Conservation (phyloP, 92 coral and sea anemone genomes). For the Paramuricea clavata region DNA sequence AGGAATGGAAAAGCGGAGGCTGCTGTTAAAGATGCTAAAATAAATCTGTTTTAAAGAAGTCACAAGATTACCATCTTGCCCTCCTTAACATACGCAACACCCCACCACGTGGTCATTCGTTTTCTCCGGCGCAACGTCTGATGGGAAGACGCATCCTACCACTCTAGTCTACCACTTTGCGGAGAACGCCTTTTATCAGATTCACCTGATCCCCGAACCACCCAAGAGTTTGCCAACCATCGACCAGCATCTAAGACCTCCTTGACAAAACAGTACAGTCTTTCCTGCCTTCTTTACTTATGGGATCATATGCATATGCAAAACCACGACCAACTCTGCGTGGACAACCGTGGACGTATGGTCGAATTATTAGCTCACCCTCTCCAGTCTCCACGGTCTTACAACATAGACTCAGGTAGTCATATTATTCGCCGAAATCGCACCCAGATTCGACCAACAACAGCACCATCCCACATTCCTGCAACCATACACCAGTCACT, state of each 20-base stretch:
- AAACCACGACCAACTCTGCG: slow-evolving; percentile 32
- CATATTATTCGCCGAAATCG: slow-evolving; percentile 39
- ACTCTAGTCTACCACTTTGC: too few species aligned
- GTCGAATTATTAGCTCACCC: slow-evolving; percentile 36
- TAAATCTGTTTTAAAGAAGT: too few species aligned
- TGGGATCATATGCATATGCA: too few species aligned
- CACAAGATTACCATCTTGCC: too few species aligned
- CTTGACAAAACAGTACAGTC: slow-evolving; percentile 52
- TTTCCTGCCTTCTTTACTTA: too few species aligned
- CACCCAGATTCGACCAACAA: slow-evolving; percentile 47
- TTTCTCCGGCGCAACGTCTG: slow-evolving; percentile 56
- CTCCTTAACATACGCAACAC: too few species aligned
- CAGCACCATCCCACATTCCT: slow-evolving; percentile 28
- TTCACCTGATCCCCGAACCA: slow-evolving; percentile 44
- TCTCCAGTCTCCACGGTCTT: slow-evolving; percentile 29
- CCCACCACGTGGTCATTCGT: too few species aligned
- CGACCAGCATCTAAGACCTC: too few species aligned
- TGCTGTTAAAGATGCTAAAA: too few species aligned
- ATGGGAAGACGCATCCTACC: too few species aligned
- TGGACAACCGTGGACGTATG: slow-evolving; percentile 50
- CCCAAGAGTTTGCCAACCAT: slow-evolving; percentile 21
- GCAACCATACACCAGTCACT: slow-evolving; percentile 36
- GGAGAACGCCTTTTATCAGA: slow-evolving; percentile 48
- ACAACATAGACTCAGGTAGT: slow-evolving; percentile 44
- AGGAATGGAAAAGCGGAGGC: too few species aligned